Conservation (phyloP, 2,113 vertebrate genomes). For the Petaurus breviceps region DNA sequence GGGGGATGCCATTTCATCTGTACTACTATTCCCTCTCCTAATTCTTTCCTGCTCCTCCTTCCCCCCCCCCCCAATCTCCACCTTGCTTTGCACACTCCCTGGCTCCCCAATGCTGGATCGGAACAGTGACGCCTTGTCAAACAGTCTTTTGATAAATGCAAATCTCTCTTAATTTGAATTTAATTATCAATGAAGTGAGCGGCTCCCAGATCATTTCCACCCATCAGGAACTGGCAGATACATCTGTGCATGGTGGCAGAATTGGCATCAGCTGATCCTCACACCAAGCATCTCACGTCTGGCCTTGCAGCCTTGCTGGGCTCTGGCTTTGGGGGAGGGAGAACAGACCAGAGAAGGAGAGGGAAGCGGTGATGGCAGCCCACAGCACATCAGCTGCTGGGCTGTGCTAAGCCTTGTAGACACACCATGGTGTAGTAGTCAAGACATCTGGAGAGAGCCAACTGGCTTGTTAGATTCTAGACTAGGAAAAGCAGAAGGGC, state of each 20-base stretch:
- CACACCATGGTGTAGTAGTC: not conserved
- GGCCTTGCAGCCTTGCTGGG: constrained; percentile 20
- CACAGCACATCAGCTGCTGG: not conserved
- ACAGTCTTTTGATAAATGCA: constrained; percentile 80
- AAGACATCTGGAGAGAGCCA: not conserved
- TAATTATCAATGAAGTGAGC: constrained; percentile 80
- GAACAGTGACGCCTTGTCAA: constrained; percentile 78
- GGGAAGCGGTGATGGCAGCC: not conserved
- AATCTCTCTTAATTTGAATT: constrained; percentile 81
- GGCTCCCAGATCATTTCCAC: constrained; percentile 73
- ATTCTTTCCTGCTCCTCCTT: not conserved
- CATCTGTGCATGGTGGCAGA: constrained; percentile 67
- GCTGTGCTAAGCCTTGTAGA: not conserved
- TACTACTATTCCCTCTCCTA: not conserved
- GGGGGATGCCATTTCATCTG: not conserved
- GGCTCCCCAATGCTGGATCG: constrained; percentile 59
- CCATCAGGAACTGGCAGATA: constrained; percentile 78
- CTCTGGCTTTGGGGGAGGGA: not conserved
- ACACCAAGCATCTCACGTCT: constrained; percentile 55
- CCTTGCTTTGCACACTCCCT: constrained; percentile 47
- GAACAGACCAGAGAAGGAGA: not conserved
- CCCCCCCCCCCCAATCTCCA: not conserved
- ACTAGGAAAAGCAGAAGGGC: not conserved
- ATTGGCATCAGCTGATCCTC: constrained; percentile 73
- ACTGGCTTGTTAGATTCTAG: not conserved